Evolutionary conservation across 2,113 vertebrate species (phyloP).

Genomic region (Podocnemis expansa): DNA sequence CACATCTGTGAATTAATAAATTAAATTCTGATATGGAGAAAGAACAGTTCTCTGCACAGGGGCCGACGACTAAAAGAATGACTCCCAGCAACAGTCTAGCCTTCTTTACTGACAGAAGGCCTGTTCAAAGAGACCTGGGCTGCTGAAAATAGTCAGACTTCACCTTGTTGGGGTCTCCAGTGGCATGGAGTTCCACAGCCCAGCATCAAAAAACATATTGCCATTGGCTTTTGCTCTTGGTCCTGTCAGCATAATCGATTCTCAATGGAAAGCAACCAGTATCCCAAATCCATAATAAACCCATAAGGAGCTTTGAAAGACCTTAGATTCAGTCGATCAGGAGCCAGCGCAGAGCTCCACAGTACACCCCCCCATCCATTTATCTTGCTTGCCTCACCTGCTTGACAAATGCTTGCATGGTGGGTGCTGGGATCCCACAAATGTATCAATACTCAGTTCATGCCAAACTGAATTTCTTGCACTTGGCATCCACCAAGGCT

Average conservation of each 20-base stretch:
- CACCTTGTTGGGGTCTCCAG: background rate
- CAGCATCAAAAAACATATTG: background rate
- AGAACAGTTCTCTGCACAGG: background rate
- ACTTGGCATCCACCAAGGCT: background rate
- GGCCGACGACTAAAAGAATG: background rate
- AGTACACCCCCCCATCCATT: background rate
- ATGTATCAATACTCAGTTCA: background rate
- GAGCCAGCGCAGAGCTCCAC: background rate
- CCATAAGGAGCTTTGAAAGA: background rate
- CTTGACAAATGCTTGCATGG: background rate
- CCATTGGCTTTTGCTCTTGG: rapidly evolving
- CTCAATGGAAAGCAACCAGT: background rate
- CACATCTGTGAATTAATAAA: background rate
- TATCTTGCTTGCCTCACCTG: background rate
- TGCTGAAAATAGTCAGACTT: background rate
- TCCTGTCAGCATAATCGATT: background rate
- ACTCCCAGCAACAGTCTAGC: background rate
- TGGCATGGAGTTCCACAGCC: background rate
- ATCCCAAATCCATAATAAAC: background rate
- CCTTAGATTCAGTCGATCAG: background rate
- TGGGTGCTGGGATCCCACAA: background rate
- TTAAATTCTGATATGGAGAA: background rate
- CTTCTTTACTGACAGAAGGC: background rate
- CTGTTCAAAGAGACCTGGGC: background rate
- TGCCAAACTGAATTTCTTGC: background rate